Percentiles rank a stretch among this genome's conserved stretches.
Evolutionary conservation across 2,888 invertebrate species (phyloP).

Genomic region (Abscondita cerata): DNA sequence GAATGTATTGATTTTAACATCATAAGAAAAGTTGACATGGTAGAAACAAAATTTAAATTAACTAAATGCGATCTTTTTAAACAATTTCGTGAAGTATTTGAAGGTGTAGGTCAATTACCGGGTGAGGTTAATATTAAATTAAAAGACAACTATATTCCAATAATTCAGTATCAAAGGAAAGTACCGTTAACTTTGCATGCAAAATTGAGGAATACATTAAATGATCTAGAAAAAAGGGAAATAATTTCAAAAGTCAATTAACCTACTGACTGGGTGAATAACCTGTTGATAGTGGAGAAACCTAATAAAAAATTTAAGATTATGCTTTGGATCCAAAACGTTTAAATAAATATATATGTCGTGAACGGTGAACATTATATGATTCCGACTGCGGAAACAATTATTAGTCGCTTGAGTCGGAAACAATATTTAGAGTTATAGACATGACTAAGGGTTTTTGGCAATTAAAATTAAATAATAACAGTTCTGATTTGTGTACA

Average conservation of each 20-base stretch:
- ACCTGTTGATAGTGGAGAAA: too few relatives aligned
- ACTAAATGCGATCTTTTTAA: neutral
- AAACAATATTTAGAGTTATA: too few relatives aligned
- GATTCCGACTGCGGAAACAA: too few relatives aligned
- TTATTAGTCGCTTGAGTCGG: too few relatives aligned
- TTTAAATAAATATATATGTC: neutral
- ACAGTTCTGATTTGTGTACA: neutral
- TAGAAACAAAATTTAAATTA: too few relatives aligned
- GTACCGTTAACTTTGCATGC: too few relatives aligned
- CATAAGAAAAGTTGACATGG: neutral
- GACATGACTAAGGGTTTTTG: too few relatives aligned
- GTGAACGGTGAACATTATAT: neutral
- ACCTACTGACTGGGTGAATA: too few relatives aligned
- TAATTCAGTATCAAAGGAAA: conserved; percentile 3
- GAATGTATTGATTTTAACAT: neutral
- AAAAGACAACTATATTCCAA: neutral
- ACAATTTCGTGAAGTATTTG: neutral
- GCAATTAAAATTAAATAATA: neutral
- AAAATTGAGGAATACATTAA: too few relatives aligned
- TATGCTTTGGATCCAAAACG: neutral
- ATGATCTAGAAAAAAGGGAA: too few relatives aligned
- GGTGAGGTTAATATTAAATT: neutral
- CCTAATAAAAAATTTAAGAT: neutral
- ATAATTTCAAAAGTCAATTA: too few relatives aligned
- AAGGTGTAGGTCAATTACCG: conserved; percentile 3